These are phyloP conservation scores for Petrolisthes cinctipes DNA, from an alignment of 2,888 invertebrate genomes.

Conservation along the genomic window DNA sequence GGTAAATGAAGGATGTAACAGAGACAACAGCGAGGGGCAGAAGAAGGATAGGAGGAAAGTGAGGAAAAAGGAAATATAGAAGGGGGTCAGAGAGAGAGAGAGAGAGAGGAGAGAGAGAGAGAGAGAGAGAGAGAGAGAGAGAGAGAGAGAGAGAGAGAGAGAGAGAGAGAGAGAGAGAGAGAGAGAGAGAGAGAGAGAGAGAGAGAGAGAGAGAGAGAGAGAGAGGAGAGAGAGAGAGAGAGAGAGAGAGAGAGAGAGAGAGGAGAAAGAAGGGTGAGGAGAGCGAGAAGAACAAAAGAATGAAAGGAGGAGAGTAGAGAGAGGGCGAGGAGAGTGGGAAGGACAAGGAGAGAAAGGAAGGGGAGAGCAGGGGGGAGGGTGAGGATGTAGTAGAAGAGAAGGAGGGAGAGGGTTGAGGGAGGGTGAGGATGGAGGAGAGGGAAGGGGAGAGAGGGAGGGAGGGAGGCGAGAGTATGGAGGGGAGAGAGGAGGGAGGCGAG, in stretches of 20 bases:
- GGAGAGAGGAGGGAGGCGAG: background rate
- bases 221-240: background rate
- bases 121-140: constrained; percentile 1
- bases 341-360: too few relatives aligned
- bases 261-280: background rate
- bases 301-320: too few relatives aligned
- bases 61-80: too few relatives aligned
- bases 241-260: background rate
- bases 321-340: too few relatives aligned
- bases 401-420: background rate
- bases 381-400: background rate
- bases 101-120: background rate
- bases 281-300: background rate
- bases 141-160: background rate
- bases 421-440: background rate
- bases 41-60: too few relatives aligned
- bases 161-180: constrained; percentile 1
- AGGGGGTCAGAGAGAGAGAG: too few relatives aligned
- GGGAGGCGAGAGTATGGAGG: background rate
- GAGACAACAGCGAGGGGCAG: too few relatives aligned
- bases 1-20: too few relatives aligned
- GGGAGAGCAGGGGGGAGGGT: background rate
- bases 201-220: background rate
- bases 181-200: constrained; percentile 1
- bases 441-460: background rate